A percentile compares a stretch with the other conserved stretches of the same genome.
Conservation (phyloP, 1,140 invertebrate species). For the Catajapyx aquilonaris region DNA sequence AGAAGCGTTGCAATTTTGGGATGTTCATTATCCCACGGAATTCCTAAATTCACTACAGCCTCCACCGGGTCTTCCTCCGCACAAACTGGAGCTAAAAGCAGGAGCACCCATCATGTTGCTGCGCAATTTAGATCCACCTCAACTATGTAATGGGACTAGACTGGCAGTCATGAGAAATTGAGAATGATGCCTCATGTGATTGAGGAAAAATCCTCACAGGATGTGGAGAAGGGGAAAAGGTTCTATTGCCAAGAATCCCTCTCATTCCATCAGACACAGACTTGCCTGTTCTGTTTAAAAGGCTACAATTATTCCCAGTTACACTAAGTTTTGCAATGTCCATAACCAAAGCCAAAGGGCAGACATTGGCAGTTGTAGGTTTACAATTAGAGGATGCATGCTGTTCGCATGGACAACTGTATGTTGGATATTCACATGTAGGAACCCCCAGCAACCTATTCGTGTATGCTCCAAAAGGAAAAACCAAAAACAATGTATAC, state of each 20-base stretch:
- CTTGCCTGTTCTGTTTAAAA: too few relatives aligned
- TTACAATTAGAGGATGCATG: conserved; percentile 18
- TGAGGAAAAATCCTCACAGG: conserved; percentile 20
- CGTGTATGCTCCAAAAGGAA: too few relatives aligned
- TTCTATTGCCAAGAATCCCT: too few relatives aligned
- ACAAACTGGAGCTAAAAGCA: conserved; percentile 17
- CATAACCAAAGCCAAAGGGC: conserved; percentile 32
- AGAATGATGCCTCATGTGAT: conserved; percentile 21
- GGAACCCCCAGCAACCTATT: too few relatives aligned
- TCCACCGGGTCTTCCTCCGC: conserved; percentile 12
- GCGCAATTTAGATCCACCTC: conserved; percentile 21
- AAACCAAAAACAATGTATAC: too few relatives aligned
- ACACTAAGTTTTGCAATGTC: conserved; percentile 26
- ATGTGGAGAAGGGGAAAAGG: too few relatives aligned
- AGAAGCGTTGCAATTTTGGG: too few relatives aligned
- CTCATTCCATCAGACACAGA: too few relatives aligned
- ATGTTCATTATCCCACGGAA: conserved; percentile 13
- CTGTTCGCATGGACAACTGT: conserved; percentile 22
- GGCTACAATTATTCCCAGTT: conserved; percentile 26
- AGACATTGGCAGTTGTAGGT: conserved; percentile 18
- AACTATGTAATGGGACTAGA: conserved; percentile 23
- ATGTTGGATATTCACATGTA: conserved; percentile 16
- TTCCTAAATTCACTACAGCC: too few relatives aligned
- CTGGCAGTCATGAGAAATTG: conserved; percentile 19
- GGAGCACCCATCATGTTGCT: conserved; percentile 22